These are phyloP conservation scores for Leiothrix lutea DNA, from an alignment of 2,113 vertebrate genomes.

Conservation along the genomic window DNA sequence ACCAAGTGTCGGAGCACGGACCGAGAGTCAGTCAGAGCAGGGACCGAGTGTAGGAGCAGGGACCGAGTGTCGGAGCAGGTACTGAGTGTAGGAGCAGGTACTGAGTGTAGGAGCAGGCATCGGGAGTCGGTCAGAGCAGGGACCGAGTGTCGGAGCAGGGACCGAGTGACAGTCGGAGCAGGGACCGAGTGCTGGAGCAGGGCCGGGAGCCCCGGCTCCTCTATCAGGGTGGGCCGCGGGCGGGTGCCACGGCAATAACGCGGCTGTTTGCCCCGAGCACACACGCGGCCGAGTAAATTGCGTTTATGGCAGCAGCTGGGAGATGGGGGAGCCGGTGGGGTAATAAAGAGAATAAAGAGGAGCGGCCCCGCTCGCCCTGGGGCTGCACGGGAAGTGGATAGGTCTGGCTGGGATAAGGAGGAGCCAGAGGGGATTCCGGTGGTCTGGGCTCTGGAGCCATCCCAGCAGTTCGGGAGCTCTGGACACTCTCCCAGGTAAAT, in stretches of 20 bases:
- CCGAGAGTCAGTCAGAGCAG: no score
- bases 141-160: no score
- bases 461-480: not conserved
- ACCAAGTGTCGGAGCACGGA: no score
- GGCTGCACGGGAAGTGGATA: not conserved
- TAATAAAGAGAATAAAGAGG: conserved; percentile 53
- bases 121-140: no score
- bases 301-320: conserved; percentile 62
- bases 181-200: not conserved
- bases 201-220: not conserved
- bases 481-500: not conserved
- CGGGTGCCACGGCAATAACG: not conserved
- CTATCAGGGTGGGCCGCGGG: not conserved
- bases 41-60: no score
- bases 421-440: not conserved
- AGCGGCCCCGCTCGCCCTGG: not conserved
- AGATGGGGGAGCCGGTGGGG: not conserved
- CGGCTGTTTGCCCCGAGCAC: conserved; percentile 9
- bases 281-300: not conserved
- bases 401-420: not conserved
- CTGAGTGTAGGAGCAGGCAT: no score
- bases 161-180: no score
- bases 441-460: not conserved
- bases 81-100: no score
- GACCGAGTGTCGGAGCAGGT: no score